Evolutionary conservation across 2,888 invertebrate genomes (phyloP), one percentile per base, ranked within the genome.

Genomic region (Serripes groenlandicus): DNA sequence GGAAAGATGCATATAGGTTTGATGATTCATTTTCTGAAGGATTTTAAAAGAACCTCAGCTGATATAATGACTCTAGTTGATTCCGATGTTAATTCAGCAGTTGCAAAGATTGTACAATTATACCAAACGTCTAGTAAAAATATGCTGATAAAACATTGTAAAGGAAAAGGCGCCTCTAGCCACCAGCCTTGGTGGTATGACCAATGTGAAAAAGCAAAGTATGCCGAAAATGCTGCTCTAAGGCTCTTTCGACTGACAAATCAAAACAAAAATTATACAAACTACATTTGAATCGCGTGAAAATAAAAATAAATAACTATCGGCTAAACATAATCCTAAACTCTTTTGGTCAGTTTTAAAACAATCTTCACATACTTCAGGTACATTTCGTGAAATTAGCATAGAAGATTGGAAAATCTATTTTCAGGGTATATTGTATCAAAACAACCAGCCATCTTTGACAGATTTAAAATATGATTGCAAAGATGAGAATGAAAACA

Each of bases 201-300:
- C 3, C 21, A 62, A 15, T 62, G 62, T 62, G 62, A 62, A 15
- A 62, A 34, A 34, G 62, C 62, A 34, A 62, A 62, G 32, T 34
- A 62, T 15, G 15, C 9, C 15, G 34, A 62, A 34, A 34, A 62
- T 30, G 30, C 21, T n/a, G 30, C 30, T 9, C 62, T 62, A 21
- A 32, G 62, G 34, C 30, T n/a, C 7, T 62, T 62, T 34, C 62
- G 62, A 18, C 11, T 1, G 18, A 30, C 21, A n/a, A 34, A 62
- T 30, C n/a, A 28, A 21, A 32, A 1, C 35, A 21, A 15, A 15
- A 7, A 62, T 30, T 34, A 30, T 34, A 18, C 21, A 34, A 7
- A 32, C 15, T 62, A 62, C 34, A 62, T 34, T 21, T 32, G 11
- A 34, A 21, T n/a, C n/a, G n/a, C n/a, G n/a, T 9, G 21, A 34